A percentile compares a stretch with the other conserved stretches of the same genome.
phyloP scores from a whole-genome alignment of 2,888 invertebrate genomes.

The Spatulosminthurus flaviceps region DNA sequence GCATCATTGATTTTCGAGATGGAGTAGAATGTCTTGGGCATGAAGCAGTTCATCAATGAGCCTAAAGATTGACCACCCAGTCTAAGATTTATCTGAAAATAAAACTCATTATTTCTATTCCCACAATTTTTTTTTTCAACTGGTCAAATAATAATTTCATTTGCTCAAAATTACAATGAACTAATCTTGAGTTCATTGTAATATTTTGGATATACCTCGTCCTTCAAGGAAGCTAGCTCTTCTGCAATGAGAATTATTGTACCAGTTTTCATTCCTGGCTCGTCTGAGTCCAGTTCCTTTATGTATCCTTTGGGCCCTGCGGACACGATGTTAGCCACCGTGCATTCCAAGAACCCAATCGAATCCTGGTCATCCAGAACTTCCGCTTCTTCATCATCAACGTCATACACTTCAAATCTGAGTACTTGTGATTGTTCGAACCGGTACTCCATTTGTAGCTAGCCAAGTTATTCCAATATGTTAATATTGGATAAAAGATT shows the following conservation, averaged over 20 bases:
- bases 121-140: too few relatives aligned
- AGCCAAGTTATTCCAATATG: too few relatives aligned
- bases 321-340: conserved; percentile 66
- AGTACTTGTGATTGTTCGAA: conserved; percentile 72
- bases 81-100: conserved; percentile 1
- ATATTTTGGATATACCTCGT: conserved; percentile 55
- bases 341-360: conserved; percentile 68
- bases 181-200: too few relatives aligned
- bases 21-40: conserved; percentile 55
- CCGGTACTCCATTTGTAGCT: conserved; percentile 66
- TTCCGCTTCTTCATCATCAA: conserved; percentile 64
- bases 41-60: conserved; percentile 60
- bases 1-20: conserved; percentile 66
- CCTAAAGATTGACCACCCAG: conserved; percentile 46
- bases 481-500: too few relatives aligned
- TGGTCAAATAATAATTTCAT: too few relatives aligned
- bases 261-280: conserved; percentile 52
- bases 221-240: conserved; percentile 62
- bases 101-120: too few relatives aligned
- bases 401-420: conserved; percentile 68
- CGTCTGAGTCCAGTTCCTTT: conserved; percentile 46
- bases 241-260: conserved; percentile 61
- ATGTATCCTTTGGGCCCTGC: conserved; percentile 56
- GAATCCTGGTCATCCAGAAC: conserved; percentile 67
- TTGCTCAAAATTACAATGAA: too few relatives aligned